These are phyloP conservation scores for Melieria crassipennis DNA, from an alignment of 2,888 invertebrate species.

Conservation along the genomic window DNA sequence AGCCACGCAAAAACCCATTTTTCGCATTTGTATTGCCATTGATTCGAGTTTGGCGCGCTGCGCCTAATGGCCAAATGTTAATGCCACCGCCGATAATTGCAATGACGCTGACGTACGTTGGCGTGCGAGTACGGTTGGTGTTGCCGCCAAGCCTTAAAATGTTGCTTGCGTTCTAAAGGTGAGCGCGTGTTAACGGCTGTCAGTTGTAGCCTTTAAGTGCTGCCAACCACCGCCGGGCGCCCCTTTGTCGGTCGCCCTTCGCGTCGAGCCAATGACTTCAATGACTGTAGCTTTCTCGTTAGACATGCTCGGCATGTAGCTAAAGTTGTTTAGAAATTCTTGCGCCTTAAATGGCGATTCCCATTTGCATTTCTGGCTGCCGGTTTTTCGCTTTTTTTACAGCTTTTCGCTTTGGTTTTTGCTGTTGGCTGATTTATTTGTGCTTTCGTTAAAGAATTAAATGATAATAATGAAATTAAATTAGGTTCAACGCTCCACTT, in stretches of 20 bases:
- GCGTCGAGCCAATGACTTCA: too few species aligned
- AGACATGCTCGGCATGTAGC: not conserved
- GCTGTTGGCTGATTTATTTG: not conserved
- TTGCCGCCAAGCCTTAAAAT: not conserved
- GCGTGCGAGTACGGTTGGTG: not conserved
- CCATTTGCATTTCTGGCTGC: not conserved
- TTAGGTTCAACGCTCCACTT: slow-evolving; percentile 29
- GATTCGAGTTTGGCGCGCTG: too few species aligned
- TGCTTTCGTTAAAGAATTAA: not conserved
- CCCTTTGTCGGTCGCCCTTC: too few species aligned
- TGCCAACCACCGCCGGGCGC: too few species aligned
- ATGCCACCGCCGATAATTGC: too few species aligned
- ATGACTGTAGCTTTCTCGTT: too few species aligned
- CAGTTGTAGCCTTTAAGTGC: too few species aligned
- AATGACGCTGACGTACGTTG: not conserved
- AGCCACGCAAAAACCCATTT: too few species aligned
- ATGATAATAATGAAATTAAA: slow-evolving; percentile 8
- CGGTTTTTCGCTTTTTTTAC: not conserved
- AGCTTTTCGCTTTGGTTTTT: not conserved
- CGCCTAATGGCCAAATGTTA: too few species aligned
- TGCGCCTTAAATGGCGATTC: slow-evolving; percentile 15
- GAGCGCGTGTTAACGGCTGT: too few species aligned
- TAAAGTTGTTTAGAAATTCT: slow-evolving; percentile 4
- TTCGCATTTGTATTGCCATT: too few species aligned
- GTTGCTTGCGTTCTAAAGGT: not conserved